Evolutionary conservation across 2,888 invertebrate genomes (phyloP), one percentile per base, ranked within the genome.

Genomic region (Chesias legatella): DNA sequence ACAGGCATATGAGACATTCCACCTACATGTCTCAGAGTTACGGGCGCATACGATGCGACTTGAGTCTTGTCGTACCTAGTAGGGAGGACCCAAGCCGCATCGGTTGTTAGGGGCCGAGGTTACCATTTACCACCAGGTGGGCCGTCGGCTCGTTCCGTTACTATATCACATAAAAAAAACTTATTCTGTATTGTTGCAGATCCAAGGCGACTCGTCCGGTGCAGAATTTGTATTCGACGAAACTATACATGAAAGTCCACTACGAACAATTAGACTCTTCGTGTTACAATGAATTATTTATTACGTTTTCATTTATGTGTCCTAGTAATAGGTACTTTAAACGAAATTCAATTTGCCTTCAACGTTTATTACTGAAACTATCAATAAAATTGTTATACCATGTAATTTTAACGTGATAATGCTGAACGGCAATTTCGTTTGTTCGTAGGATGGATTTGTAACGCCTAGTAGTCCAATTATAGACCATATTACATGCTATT

Each of bases 121-220:
- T n/a, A n/a, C n/a, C n/a, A n/a, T n/a, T n/a, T n/a, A n/a, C n/a
- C n/a, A n/a, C n/a, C n/a, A n/a, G n/a, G n/a, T n/a, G n/a, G n/a
- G n/a, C n/a, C n/a, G n/a, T n/a, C n/a, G n/a, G n/a, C n/a, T n/a
- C n/a, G n/a, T n/a, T n/a, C n/a, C n/a, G n/a, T n/a, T n/a, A n/a
- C n/a, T n/a, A n/a, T n/a, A n/a, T n/a, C n/a, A n/a, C n/a, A n/a
- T n/a, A n/a, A n/a, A n/a, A 3, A 17, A 17, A 2, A 17, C 13
- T 17, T 17, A 5, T 43, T 31, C 36, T 62, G 13, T 56, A 39
- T 85, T 84, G 84, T 84, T 85, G 31, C 84, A 85, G 85, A 79
- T 83, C 61, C 69, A 58, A 64, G 67, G 60, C 60, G 69, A 54
- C 62, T 40, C 72, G 51, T 71, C 76, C 50, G 61, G 67, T 58